Evolutionary conservation across 2,113 vertebrate genomes (phyloP), one percentile per base, ranked within the genome.

Genomic region (Poeciliopsis retropinna): DNA sequence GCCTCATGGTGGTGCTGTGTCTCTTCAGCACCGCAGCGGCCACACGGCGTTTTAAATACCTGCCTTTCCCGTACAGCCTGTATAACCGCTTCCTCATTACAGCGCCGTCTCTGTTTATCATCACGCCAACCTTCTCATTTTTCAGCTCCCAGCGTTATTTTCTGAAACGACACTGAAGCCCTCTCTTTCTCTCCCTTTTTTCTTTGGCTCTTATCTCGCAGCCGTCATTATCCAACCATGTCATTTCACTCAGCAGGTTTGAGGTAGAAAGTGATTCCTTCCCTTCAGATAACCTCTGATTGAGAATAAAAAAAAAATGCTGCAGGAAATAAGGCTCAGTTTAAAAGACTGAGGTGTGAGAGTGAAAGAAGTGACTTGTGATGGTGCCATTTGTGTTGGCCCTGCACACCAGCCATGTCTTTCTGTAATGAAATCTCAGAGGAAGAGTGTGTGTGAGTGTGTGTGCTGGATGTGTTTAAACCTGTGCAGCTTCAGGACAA

Each of bases 1-100:
- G 32, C 89, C 92, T 90, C 92, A 78, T 79, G 92, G 84, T 67
- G 89, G 90, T 54, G 83, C 91, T 93, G 84, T 91, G 77, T 66
- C 65, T 74, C 89, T 85, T 87, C n/a, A n/a, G 39, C 66, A 12
- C 5, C 12, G 34, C 65, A 67, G 12, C 71, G 25, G 17, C 63
- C 32, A 30, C 32, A 3, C 47, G 72, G 5, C 57, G 28, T 22
- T 60, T 30, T 11, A 39, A 37, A 81, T 66, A 78, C 73, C 68
- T 84, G 76, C 66, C 64, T 76, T 5, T 72, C 32, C 76, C 82
- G 47, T 71, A n/a, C 10, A n/a, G 34, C 70, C 79, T 82, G 71
- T 85, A 51, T 86, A 80, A 7, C 72, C 69, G 41, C 73, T 85
- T 80, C 82, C 85, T 89, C 82, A 90, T 87, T 89, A 80, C 84